Evolutionary conservation across 2,888 invertebrate species (phyloP).

Genomic region (Heterodera filipjevi): DNA sequence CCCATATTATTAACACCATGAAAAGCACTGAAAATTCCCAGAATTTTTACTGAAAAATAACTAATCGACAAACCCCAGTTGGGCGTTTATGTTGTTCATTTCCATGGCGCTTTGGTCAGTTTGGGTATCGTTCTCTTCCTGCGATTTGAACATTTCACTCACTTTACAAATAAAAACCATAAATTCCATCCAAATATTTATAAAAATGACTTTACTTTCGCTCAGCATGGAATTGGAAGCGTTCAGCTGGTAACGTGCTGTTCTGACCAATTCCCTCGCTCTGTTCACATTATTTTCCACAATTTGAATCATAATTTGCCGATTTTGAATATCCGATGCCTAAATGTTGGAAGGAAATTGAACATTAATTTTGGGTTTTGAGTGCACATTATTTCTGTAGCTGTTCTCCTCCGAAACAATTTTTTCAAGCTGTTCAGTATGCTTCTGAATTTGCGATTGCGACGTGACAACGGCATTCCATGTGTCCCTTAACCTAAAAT

Average conservation of each 20-base stretch:
- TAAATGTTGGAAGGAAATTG: too few relatives aligned
- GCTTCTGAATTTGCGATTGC: slow-evolving; percentile 8
- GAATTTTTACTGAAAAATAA: neutral
- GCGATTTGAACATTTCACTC: slow-evolving; percentile 14
- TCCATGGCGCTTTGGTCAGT: neutral
- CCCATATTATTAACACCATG: too few relatives aligned
- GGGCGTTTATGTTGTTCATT: neutral
- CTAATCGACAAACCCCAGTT: neutral
- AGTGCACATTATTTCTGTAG: slow-evolving; percentile 28
- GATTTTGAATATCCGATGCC: slow-evolving; percentile 37
- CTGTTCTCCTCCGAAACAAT: slow-evolving; percentile 29
- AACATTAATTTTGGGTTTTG: slow-evolving; percentile 22
- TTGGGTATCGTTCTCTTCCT: neutral
- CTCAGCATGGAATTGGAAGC: slow-evolving; percentile 25
- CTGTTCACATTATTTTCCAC: slow-evolving; percentile 6
- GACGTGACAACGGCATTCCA: slow-evolving; percentile 25
- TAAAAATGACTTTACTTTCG: neutral
- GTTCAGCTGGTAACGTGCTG: slow-evolving; percentile 30
- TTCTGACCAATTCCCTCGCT: slow-evolving; percentile 33
- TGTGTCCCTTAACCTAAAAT: slow-evolving; percentile 32
- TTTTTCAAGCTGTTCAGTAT: slow-evolving; percentile 30
- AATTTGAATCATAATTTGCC: slow-evolving; percentile 26
- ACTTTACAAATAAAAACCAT: neutral
- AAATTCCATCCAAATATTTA: too few relatives aligned
- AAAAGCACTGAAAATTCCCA: neutral